phyloP scores from a whole-genome alignment of 1,140 invertebrate genomes.

The Psilanteris sp. region DNA sequence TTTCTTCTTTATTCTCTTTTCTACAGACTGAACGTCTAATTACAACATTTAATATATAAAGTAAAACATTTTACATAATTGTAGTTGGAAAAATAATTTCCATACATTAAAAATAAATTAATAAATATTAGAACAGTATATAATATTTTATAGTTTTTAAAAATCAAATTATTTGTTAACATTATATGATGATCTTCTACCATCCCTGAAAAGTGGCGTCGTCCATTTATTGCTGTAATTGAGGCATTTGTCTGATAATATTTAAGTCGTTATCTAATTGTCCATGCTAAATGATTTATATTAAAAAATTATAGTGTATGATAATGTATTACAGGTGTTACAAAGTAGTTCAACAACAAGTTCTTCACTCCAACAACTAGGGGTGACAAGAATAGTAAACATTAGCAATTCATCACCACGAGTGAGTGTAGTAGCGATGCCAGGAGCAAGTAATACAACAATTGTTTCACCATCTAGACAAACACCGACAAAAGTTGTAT shows the following conservation, averaged over 20 bases:
- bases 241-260: constrained; percentile 70
- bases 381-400: constrained; percentile 78
- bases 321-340: constrained; percentile 70
- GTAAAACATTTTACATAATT: no score
- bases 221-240: constrained; percentile 66
- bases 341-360: constrained; percentile 71
- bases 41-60: no score
- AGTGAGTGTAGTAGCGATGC: constrained; percentile 70
- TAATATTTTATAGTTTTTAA: not conserved
- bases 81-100: no score
- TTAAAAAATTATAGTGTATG: no score
- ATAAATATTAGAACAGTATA: constrained; percentile 34
- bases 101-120: no score
- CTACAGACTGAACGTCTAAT: no score
- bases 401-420: constrained; percentile 71
- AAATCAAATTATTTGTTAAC: no score
- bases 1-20: no score
- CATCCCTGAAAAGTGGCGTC: constrained; percentile 66
- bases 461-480: constrained; percentile 71
- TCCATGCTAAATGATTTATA: no score
- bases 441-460: constrained; percentile 68
- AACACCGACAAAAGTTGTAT: constrained; percentile 73
- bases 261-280: no score
- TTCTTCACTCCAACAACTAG: constrained; percentile 73
- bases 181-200: constrained; percentile 61